Conservation (phyloP, 35 echinoderm and acorn worm species). For the Ophioderma brevispina region DNA sequence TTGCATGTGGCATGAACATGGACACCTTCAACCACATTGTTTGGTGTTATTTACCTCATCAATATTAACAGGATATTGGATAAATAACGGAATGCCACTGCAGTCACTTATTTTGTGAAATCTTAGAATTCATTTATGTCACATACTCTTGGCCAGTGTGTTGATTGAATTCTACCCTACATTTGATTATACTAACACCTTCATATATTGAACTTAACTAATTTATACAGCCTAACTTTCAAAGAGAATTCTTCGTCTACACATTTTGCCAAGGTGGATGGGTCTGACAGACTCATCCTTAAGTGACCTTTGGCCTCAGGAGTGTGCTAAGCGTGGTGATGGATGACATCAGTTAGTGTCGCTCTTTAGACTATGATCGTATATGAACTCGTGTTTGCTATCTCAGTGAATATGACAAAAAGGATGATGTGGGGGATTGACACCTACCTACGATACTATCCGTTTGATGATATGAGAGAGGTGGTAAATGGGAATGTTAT, state of each 20-base stretch:
- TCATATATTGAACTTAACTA: no score
- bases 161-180: no score
- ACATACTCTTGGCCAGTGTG: neutral
- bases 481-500: no score
- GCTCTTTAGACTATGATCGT: conserved; percentile 82
- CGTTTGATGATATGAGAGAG: conserved; percentile 81
- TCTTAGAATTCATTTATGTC: neutral
- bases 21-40: no score
- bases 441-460: conserved; percentile 28
- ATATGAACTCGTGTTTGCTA: conserved; percentile 52
- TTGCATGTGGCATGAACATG: no score
- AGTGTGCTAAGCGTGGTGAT: conserved; percentile 71
- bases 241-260: conserved; percentile 65
- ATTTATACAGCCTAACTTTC: conserved; percentile 76
- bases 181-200: no score
- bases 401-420: conserved; percentile 46
- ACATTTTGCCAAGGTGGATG: conserved; percentile 57
- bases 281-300: conserved; percentile 37
- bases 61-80: no score
- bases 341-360: conserved; percentile 57
- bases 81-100: no score
- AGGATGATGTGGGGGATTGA: conserved; percentile 29
- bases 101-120: no score
- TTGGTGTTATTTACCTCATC: no score
- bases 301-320: conserved; percentile 62